Conservation (phyloP, 37 sponge, comb jelly and placozoan species). For the Halisarca cf. caerulea region DNA sequence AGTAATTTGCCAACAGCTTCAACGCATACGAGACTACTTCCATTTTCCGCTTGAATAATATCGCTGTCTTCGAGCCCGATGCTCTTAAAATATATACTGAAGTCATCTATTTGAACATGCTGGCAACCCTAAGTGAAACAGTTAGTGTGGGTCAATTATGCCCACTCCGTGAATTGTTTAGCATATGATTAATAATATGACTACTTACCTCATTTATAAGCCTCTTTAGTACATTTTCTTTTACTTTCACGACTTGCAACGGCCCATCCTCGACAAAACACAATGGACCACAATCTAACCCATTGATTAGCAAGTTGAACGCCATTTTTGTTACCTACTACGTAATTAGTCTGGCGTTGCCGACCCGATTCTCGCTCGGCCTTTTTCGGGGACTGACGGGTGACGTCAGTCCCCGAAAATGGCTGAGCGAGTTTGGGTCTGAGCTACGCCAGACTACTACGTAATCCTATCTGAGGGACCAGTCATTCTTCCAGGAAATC, state of each 20-base stretch:
- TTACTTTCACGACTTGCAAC: neutral
- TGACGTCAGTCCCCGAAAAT: too few relatives aligned
- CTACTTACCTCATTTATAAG: neutral
- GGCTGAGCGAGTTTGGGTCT: too few relatives aligned
- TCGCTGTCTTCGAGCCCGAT: conserved; percentile 45
- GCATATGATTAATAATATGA: too few relatives aligned
- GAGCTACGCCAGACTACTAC: too few relatives aligned
- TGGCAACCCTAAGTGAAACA: neutral
- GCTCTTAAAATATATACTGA: conserved; percentile 20
- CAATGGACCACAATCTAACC: neutral
- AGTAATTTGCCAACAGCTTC: conserved; percentile 45
- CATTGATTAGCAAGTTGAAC: conserved; percentile 15
- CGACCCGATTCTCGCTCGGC: too few relatives aligned
- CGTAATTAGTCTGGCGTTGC: too few relatives aligned
- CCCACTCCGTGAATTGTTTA: too few relatives aligned
- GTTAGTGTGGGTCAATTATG: too few relatives aligned
- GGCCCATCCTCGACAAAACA: neutral
- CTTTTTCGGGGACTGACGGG: too few relatives aligned
- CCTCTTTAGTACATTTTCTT: neutral
- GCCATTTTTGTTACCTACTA: neutral
- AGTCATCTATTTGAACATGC: neutral
- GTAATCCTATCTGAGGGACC: too few relatives aligned
- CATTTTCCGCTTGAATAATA: neutral
- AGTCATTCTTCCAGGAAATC: too few relatives aligned
- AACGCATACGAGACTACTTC: neutral